Base-by-base conservation (phyloP, 1,140 invertebrate genomes). In the Lutraria rhynchaena region DNA sequence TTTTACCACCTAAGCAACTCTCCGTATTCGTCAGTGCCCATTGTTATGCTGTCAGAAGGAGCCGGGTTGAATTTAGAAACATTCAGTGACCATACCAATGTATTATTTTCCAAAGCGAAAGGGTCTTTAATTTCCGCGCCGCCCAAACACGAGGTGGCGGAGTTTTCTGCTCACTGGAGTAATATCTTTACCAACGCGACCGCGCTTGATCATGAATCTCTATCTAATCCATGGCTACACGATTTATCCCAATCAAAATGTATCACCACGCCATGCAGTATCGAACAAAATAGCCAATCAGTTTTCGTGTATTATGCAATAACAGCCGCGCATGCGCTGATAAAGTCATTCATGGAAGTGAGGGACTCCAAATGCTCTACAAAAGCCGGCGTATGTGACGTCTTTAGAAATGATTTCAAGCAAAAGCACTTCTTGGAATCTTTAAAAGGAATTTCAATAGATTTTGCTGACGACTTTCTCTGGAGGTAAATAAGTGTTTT, bases 91-190 rank as follows among this genome's bases (percentile, higher is more conserved):
- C 1, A 3, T 44, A 46, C 19, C n/a, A 71, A 33, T 0, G 37
- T 15, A 11, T 2, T 81, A 2, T 55, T 74, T 22, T 9, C 11
- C 2, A 24, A 27, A 19, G 67, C 53, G 15, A 75, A 76, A 60
- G 83, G 83, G 15, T 51, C 70, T 0, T 57, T 60, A 11, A 35
- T 61, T 29, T 24, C 37, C 5, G 3, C 53, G 0, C 70, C 82
- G 3, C 69, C 69, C 1, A 27, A 41, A 3, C 17, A 24, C n/a
- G 7, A 55, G 11, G 41, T 83, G 19, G 13, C 24, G 11, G 70
- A 83, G 44, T 83, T 83, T 63, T 35, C 24, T 46, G 35, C 1
- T 0, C 69, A 83, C 35, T 83, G 82, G 82, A 73, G 35, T 37
- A 19, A 33, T 31, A 65, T 74, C 13, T 83, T 83, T 49, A 74